Evolutionary conservation across 2,113 vertebrate species (phyloP).

Genomic region (Lutjanus erythropterus): DNA sequence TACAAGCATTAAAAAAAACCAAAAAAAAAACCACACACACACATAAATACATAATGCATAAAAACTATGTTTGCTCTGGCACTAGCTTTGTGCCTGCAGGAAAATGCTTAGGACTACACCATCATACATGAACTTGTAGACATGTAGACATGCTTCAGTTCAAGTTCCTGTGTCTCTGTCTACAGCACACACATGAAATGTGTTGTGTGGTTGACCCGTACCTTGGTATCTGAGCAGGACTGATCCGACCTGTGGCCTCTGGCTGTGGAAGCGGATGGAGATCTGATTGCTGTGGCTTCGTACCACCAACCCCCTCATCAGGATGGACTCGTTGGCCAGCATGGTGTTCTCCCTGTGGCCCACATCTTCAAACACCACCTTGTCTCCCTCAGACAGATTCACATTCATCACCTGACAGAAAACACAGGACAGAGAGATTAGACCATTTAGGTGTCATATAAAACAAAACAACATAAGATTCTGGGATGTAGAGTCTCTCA

Average conservation of each 20-base stretch:
- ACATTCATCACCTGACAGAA: constrained; percentile 91
- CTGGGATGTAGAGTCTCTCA: neutral
- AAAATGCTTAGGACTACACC: too few relatives aligned
- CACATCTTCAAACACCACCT: constrained; percentile 87
- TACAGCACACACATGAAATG: neutral
- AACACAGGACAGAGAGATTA: constrained; percentile 25
- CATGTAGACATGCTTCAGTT: too few relatives aligned
- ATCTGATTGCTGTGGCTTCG: constrained; percentile 94
- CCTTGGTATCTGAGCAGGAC: constrained; percentile 93
- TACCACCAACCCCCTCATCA: constrained; percentile 92
- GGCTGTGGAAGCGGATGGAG: constrained; percentile 89
- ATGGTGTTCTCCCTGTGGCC: constrained; percentile 87
- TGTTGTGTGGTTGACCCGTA: constrained; percentile 60
- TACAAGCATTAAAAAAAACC: too few relatives aligned
- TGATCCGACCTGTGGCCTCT: constrained; percentile 82
- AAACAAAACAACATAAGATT: neutral
- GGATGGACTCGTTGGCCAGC: constrained; percentile 95
- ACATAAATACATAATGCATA: too few relatives aligned
- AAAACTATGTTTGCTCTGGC: too few relatives aligned
- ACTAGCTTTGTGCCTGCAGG: too few relatives aligned
- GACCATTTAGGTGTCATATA: neutral
- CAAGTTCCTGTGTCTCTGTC: neutral
- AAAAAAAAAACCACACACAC: too few relatives aligned
- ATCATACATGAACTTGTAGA: too few relatives aligned
- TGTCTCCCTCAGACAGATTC: constrained; percentile 91